Percentiles rank a stretch among this genome's conserved stretches.
Conservation (phyloP, 2,797 vertebrate genomes). For the Podargus strigoides region DNA sequence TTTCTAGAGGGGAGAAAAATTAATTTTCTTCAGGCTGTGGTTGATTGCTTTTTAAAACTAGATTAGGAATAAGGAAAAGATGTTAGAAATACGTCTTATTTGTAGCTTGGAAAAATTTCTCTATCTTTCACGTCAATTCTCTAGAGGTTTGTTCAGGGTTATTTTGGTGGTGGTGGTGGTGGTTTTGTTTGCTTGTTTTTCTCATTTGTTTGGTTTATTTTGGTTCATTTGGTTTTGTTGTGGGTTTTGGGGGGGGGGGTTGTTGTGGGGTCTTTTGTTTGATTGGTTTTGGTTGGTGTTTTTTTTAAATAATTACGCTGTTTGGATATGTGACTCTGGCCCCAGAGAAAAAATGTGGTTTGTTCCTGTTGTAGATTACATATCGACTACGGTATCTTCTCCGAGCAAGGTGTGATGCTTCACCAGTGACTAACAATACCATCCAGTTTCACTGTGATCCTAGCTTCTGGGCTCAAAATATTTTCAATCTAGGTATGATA, state of each 20-base stretch:
- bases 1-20: background rate
- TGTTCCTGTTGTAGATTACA: conserved; percentile 72
- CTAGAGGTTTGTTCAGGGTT: background rate
- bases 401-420: conserved; percentile 79
- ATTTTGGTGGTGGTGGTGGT: background rate
- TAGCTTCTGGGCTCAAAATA: conserved; percentile 83
- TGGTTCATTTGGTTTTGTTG: too few species aligned
- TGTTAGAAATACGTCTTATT: background rate
- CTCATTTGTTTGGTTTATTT: background rate
- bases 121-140: background rate
- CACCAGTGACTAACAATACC: conserved; percentile 74
- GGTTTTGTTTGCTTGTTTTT: background rate
- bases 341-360: background rate
- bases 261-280: background rate
- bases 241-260: too few species aligned
- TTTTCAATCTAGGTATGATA: conserved; percentile 80
- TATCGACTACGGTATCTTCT: conserved; percentile 79
- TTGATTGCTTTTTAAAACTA: background rate
- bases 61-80: background rate
- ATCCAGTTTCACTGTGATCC: conserved; percentile 84
- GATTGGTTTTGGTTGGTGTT: background rate
- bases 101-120: background rate
- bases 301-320: background rate
- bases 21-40: background rate
- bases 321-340: background rate